Percentiles rank a stretch among this genome's conserved stretches.
phyloP scores from a whole-genome alignment of 2,888 invertebrate genomes.

The Didymodactylos carnosus region DNA sequence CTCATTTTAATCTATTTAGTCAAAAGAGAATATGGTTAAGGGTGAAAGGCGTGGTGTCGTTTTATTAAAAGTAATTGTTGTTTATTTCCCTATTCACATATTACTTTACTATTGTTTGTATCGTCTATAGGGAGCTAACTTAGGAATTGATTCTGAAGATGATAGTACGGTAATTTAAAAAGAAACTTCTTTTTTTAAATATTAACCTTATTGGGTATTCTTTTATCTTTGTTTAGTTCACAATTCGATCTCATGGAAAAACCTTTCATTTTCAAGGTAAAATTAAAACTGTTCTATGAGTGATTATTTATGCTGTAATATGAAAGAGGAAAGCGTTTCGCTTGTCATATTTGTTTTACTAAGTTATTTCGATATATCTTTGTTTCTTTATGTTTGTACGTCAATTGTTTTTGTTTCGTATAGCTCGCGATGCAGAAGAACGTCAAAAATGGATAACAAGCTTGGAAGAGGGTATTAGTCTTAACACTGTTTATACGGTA shows the following conservation, averaged over 20 bases:
- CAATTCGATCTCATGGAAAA: slow-evolving; percentile 82
- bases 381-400: not conserved
- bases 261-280: slow-evolving; percentile 83
- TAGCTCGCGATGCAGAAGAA: slow-evolving; percentile 73
- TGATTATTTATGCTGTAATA: not conserved
- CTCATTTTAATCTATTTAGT: slow-evolving; percentile 42
- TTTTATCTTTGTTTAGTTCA: slow-evolving; percentile 43
- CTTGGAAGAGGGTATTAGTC: slow-evolving; percentile 72
- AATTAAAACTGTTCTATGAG: not conserved
- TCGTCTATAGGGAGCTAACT: slow-evolving; percentile 54
- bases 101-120: not conserved
- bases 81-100: not conserved
- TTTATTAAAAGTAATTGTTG: slow-evolving; percentile 47
- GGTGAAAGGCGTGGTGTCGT: slow-evolving; percentile 91
- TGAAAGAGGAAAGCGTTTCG: not conserved
- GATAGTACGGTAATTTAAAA: slow-evolving; percentile 47
- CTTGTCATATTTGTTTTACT: too few relatives aligned
- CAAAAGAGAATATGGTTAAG: slow-evolving; percentile 93
- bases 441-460: slow-evolving; percentile 86
- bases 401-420: slow-evolving; percentile 15
- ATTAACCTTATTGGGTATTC: too few relatives aligned
- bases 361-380: not conserved
- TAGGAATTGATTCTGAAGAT: slow-evolving; percentile 96
- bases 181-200: not conserved
- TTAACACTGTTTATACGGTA: slow-evolving; percentile 43